Percentiles rank a stretch among this genome's conserved stretches.
Conservation (phyloP, 2,888 invertebrate genomes). For the Scaptomyza caliginosa region DNA sequence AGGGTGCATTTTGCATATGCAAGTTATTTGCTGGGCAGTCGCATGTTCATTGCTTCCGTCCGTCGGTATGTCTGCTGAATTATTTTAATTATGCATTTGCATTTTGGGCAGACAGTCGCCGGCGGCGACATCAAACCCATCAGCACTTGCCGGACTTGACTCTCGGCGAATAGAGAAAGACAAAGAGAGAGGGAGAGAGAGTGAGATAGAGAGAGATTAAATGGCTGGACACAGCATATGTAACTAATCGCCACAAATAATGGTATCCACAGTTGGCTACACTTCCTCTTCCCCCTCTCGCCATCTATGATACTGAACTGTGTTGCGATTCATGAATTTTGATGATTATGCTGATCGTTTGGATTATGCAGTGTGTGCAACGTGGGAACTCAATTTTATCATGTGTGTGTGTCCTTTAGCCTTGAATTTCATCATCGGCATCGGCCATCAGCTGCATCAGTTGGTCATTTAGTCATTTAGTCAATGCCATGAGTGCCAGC, state of each 20-base stretch:
- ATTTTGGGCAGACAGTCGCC: conserved; percentile 48
- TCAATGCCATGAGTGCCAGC: conserved; percentile 24
- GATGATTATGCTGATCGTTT: conserved; percentile 72
- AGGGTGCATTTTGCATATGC: conserved; percentile 12
- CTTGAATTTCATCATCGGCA: conserved; percentile 50
- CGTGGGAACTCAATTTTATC: conserved; percentile 71
- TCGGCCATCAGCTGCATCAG: conserved; percentile 49
- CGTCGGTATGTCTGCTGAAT: conserved; percentile 58
- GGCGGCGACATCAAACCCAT: conserved; percentile 7
- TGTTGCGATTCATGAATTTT: conserved; percentile 70
- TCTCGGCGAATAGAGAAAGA: background rate
- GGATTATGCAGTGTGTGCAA: conserved; percentile 58
- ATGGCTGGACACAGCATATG: conserved; percentile 50
- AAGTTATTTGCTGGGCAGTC: conserved; percentile 39
- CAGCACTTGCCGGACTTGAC: conserved; percentile 21
- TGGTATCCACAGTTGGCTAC: background rate
- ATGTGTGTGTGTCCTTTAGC: background rate
- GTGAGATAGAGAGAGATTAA: conserved; percentile 11
- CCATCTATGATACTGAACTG: background rate
- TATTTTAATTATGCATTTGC: conserved; percentile 73
- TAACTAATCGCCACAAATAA: conserved; percentile 59
- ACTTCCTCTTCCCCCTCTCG: background rate
- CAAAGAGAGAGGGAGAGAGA: background rate
- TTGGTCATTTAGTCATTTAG: conserved; percentile 51
- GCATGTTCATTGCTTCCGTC: conserved; percentile 64